Conservation (phyloP, 2,888 invertebrate species). For the Gisinianus flammeolus region DNA sequence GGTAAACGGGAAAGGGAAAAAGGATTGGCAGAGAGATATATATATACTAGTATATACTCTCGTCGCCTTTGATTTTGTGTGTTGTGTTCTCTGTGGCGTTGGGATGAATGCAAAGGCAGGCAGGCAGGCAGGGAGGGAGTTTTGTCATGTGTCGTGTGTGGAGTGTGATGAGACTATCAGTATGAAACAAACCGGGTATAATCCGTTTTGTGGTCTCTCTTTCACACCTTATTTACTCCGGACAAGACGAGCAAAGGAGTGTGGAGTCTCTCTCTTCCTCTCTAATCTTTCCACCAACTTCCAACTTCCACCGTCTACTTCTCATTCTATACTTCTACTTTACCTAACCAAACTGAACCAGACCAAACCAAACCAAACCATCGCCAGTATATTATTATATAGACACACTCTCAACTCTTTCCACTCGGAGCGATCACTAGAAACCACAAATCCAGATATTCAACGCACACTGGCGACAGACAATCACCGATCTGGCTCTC, state of each 20-base stretch:
- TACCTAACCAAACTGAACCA: no score
- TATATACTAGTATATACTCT: not conserved
- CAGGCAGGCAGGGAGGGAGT: not conserved
- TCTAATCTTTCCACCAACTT: conserved; percentile 37
- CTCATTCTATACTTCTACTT: no score
- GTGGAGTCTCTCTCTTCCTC: conserved; percentile 22
- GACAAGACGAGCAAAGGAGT: conserved; percentile 42
- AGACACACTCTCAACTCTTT: no score
- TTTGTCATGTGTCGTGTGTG: conserved; percentile 20
- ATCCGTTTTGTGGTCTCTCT: conserved; percentile 56
- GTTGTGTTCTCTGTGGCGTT: not conserved
- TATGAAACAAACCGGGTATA: conserved; percentile 56
- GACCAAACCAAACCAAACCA: no score
- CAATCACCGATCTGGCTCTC: no score
- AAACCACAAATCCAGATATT: no score
- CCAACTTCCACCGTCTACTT: not conserved
- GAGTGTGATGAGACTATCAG: conserved; percentile 54
- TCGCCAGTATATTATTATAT: no score
- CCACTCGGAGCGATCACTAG: no score
- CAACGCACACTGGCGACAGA: no score
- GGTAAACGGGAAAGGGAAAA: not conserved
- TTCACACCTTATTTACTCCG: conserved; percentile 58
- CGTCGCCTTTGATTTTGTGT: not conserved
- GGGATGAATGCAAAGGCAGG: not conserved
- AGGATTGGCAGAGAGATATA: conserved; percentile 5